Base-by-base conservation (phyloP, 1,140 invertebrate genomes). In the Rhizoglyphus robini region DNA sequence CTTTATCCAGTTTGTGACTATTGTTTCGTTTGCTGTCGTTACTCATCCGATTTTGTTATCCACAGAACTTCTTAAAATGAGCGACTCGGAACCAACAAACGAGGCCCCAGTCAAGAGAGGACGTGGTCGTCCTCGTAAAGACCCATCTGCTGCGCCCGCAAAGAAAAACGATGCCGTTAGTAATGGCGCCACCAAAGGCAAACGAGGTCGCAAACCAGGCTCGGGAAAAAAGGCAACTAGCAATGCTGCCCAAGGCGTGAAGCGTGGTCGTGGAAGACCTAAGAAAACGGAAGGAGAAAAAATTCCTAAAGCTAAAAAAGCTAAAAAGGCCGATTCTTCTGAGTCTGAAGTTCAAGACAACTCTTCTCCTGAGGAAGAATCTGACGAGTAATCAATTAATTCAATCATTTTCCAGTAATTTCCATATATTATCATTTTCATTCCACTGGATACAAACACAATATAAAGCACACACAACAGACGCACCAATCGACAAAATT, bases 121-220 rank as follows among this genome's bases (percentile, higher is more conserved):
- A 15, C 23, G 58, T 13, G 58, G 58, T 29, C 23, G 58, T 20
- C 58, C 58, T 8, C 23, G 31, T 5, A 60, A 60, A 30, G 58
- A 60, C 25, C 58, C 58, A 32, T 34, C 23, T 5, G 58, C 58
- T 8, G 51, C 51, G 15, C 51, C 51, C 8, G 31, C 15, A 32
- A 54, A 54, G 51, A 32, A 27, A 23, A 32, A 8, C 51, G 51
- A 25, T 32, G 8, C 51, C 23, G 51, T 54, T 25, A 54, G 51
- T 32, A 54, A 54, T 54, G 51, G 51, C 51, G 51, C 51, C 31
- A 25, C 51, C 23, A 54, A 54, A 32, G 36, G 36, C 18, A 54
- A 54, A 32, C 51, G 51, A 11, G 51, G 51, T 11, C 51, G 51
- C 51, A 54, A 54, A 32, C 51, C 51, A 54, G 51, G 51, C 8